These are phyloP conservation scores for Dorcus hopei DNA, from an alignment of 2,888 invertebrate species.

Conservation along the genomic window DNA sequence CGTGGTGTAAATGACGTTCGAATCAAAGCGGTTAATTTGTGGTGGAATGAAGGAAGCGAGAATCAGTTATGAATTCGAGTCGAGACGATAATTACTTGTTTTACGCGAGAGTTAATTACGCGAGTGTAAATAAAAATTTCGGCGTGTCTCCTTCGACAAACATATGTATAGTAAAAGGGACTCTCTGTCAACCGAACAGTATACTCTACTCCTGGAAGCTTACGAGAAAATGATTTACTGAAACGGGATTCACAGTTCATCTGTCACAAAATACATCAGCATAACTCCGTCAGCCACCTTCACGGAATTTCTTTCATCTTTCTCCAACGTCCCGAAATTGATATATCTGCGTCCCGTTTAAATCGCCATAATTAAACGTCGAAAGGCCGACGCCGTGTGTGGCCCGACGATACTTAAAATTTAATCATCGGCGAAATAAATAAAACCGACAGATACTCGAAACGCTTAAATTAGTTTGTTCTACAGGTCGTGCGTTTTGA, in stretches of 20 bases:
- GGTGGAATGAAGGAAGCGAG: no score
- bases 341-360: background rate
- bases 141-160: constrained; percentile 15
- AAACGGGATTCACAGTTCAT: constrained; percentile 49
- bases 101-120: no score
- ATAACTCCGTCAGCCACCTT: constrained; percentile 15
- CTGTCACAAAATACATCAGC: constrained; percentile 35
- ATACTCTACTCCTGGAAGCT: constrained; percentile 30
- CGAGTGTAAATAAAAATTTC: no score
- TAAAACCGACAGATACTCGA: constrained; percentile 19
- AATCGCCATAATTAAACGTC: background rate
- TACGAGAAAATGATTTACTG: constrained; percentile 48
- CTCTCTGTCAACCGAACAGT: constrained; percentile 34
- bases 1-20: no score
- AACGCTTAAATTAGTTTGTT: constrained; percentile 20
- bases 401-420: constrained; percentile 16
- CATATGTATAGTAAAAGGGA: constrained; percentile 33
- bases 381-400: constrained; percentile 1
- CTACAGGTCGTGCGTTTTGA: constrained; percentile 14
- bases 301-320: background rate
- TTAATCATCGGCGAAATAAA: constrained; percentile 20
- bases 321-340: background rate
- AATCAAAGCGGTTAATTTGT: no score
- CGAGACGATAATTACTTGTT: no score
- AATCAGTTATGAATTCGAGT: no score